phyloP scores from a whole-genome alignment of 2,797 vertebrate genomes.

The Peromyscus aztecus region DNA sequence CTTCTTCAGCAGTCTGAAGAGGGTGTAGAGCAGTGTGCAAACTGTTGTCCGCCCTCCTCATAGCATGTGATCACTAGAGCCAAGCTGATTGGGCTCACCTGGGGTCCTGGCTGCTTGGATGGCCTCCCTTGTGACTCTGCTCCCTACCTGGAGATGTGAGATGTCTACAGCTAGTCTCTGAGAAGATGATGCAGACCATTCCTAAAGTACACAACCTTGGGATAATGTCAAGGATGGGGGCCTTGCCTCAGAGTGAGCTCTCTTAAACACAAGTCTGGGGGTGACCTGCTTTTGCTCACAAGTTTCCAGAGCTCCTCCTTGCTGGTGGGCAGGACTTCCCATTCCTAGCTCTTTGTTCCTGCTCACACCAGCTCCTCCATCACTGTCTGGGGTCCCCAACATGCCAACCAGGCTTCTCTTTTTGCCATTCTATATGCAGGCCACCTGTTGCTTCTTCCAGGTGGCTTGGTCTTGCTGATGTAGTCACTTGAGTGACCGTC shows the following conservation, averaged over 20 bases:
- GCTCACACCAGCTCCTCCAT: not conserved
- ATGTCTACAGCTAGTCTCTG: not conserved
- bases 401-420: accelerated
- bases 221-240: not conserved
- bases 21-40: not conserved
- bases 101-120: not conserved
- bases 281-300: not conserved
- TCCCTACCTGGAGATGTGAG: not conserved
- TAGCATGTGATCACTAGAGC: accelerated
- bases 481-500: not conserved
- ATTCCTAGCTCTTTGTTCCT: not conserved
- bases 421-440: not conserved
- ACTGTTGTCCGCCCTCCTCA: not conserved
- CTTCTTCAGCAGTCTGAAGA: not conserved
- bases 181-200: not conserved
- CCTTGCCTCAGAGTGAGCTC: not conserved
- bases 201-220: not conserved
- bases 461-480: not conserved
- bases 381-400: not conserved
- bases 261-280: not conserved
- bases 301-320: not conserved
- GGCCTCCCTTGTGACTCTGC: too few relatives aligned
- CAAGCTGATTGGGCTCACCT: not conserved
- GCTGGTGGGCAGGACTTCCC: not conserved
- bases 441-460: not conserved